phyloP scores from a whole-genome alignment of 2,797 vertebrate species.

The Anguilla marmorata region DNA sequence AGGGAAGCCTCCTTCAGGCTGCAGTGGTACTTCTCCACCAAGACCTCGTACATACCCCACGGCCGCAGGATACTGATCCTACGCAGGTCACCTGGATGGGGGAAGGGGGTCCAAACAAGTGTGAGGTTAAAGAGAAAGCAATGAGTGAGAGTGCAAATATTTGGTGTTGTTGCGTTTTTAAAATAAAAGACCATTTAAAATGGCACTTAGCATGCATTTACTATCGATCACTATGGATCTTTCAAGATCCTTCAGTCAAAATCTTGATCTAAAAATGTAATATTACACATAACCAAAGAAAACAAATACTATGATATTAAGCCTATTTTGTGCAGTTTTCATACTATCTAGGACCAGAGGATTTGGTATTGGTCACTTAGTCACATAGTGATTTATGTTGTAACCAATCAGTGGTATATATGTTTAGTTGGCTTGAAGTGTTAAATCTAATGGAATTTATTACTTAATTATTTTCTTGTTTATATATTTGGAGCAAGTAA shows the following conservation, averaged over 20 bases:
- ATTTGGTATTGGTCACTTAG: neutral
- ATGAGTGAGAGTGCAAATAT: constrained; percentile 3
- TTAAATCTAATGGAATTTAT: neutral
- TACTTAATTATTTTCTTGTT: neutral
- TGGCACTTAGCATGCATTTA: neutral
- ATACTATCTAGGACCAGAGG: neutral
- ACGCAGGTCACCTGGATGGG: constrained; percentile 71
- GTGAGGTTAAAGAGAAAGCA: neutral
- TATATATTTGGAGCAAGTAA: neutral
- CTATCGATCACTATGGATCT: neutral
- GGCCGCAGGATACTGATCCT: constrained; percentile 65
- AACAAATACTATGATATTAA: neutral
- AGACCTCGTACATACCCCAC: constrained; percentile 71
- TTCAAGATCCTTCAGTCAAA: neutral
- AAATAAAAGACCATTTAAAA: neutral
- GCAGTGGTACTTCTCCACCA: constrained; percentile 78
- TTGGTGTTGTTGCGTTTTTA: neutral
- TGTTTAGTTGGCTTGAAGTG: neutral
- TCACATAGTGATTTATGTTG: neutral
- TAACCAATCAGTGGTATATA: neutral
- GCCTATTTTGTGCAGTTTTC: neutral
- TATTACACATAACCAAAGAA: neutral
- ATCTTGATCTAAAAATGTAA: too few species aligned
- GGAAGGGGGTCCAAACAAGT: neutral
- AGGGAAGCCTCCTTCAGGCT: constrained; percentile 60